phyloP scores from a whole-genome alignment of 2,797 vertebrate genomes.

The Platalea minor region DNA sequence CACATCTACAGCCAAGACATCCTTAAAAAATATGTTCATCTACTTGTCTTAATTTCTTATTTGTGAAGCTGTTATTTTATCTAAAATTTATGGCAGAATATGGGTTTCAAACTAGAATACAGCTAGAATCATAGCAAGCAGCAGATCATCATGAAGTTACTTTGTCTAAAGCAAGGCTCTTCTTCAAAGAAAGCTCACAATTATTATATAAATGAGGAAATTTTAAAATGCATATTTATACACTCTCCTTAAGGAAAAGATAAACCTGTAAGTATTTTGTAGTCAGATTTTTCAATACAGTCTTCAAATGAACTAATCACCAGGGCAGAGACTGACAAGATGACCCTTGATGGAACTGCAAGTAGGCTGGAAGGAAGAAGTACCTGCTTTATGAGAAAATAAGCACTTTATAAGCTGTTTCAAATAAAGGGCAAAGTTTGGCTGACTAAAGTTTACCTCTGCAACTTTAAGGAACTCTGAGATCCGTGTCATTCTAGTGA shows the following conservation, averaged over 20 bases:
- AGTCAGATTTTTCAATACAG: neutral
- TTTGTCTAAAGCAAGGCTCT: neutral
- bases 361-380: neutral
- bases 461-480: slow-evolving; percentile 99
- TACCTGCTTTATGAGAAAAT: neutral
- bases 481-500: slow-evolving; percentile 98
- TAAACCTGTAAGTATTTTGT: neutral
- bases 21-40: neutral
- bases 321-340: neutral
- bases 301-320: neutral
- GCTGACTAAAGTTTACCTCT: slow-evolving; percentile 81
- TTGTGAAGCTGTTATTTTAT: neutral
- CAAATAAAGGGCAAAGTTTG: neutral
- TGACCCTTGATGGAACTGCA: neutral
- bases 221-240: neutral
- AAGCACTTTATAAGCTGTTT: neutral
- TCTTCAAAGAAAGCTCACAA: neutral
- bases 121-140: neutral
- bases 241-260: neutral
- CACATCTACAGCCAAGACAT: neutral
- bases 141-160: neutral
- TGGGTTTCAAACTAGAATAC: neutral
- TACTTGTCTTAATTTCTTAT: neutral
- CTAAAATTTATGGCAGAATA: neutral
- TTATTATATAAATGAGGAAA: neutral